Conservation (phyloP, 2,797 vertebrate species). For the Sebastes baramenuke region DNA sequence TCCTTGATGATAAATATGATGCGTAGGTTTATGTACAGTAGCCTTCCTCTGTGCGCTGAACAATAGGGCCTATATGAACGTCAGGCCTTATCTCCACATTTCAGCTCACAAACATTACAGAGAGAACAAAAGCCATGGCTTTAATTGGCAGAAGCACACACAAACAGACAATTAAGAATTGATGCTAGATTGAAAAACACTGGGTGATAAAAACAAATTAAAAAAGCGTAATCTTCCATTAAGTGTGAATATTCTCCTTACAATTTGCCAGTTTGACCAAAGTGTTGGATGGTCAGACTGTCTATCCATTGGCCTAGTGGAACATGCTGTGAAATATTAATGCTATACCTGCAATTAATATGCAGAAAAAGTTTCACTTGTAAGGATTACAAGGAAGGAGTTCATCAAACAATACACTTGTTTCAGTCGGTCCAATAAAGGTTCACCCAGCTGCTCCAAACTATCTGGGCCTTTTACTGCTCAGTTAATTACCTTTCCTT, state of each 20-base stretch:
- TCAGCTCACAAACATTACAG: too few relatives aligned
- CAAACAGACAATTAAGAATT: not conserved
- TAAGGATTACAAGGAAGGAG: conserved; percentile 24
- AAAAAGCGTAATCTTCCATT: too few relatives aligned
- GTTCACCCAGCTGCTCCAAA: conserved; percentile 2
- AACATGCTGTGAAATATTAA: not conserved
- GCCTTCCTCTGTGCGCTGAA: too few relatives aligned
- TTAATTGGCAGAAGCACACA: not conserved
- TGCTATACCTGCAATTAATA: not conserved
- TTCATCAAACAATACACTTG: conserved; percentile 29
- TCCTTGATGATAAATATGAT: too few relatives aligned
- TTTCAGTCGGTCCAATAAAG: conserved; percentile 31
- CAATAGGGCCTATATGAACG: too few relatives aligned
- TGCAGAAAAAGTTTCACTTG: conserved; percentile 11
- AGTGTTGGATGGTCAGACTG: not conserved
- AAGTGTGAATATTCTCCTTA: not conserved
- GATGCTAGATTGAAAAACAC: too few relatives aligned
- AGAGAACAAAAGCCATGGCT: not conserved
- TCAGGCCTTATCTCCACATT: too few relatives aligned
- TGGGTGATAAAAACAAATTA: too few relatives aligned
- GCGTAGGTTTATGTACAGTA: too few relatives aligned
- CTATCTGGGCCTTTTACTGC: conserved; percentile 29
- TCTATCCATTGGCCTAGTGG: not conserved
- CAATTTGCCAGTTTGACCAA: not conserved
- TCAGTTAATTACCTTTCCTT: conserved; percentile 54